A percentile compares a stretch with the other conserved stretches of the same genome.
Conservation (phyloP, 1,140 invertebrate species). For the Drosophila pseudoananassae region DNA sequence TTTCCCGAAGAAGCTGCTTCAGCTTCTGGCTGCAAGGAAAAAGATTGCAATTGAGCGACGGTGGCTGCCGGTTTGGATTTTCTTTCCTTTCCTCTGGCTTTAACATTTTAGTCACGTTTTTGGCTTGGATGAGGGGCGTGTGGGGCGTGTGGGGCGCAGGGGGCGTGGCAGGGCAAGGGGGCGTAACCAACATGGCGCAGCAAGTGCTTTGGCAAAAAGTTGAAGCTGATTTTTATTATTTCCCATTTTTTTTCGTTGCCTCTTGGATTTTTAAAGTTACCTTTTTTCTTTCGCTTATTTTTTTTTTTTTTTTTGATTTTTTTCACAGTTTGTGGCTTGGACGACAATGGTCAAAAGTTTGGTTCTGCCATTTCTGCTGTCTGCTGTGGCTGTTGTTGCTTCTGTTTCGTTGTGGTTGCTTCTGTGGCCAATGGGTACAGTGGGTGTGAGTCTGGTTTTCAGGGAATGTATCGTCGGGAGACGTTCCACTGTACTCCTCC, state of each 20-base stretch:
- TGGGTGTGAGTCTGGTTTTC: neutral
- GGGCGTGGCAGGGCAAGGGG: constrained; percentile 13
- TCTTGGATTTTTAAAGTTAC: constrained; percentile 1
- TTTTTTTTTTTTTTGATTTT: constrained; percentile 31
- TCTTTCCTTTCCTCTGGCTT: constrained; percentile 61
- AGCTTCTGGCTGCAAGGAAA: constrained; percentile 29
- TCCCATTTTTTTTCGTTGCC: constrained; percentile 25
- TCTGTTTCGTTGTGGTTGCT: constrained; percentile 10
- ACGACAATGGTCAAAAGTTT: constrained; percentile 53
- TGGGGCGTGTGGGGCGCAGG: neutral
- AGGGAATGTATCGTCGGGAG: neutral
- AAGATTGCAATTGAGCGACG: constrained; percentile 69
- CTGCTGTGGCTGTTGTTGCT: constrained; percentile 13
- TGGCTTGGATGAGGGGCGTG: constrained; percentile 10
- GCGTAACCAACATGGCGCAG: constrained; percentile 78
- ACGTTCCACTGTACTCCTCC: constrained; percentile 3
- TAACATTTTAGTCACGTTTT: constrained; percentile 80
- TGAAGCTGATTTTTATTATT: constrained; percentile 70
- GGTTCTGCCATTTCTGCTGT: constrained; percentile 19
- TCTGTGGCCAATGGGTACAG: constrained; percentile 34
- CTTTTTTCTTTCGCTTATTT: neutral
- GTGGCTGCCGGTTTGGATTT: constrained; percentile 67
- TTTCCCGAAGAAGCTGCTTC: constrained; percentile 23
- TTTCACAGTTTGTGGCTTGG: constrained; percentile 60
- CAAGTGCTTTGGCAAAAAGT: constrained; percentile 66